Evolutionary conservation across 2,888 invertebrate species (phyloP), one percentile per base, ranked within the genome.

Genomic region (Pilophorus perplexus): DNA sequence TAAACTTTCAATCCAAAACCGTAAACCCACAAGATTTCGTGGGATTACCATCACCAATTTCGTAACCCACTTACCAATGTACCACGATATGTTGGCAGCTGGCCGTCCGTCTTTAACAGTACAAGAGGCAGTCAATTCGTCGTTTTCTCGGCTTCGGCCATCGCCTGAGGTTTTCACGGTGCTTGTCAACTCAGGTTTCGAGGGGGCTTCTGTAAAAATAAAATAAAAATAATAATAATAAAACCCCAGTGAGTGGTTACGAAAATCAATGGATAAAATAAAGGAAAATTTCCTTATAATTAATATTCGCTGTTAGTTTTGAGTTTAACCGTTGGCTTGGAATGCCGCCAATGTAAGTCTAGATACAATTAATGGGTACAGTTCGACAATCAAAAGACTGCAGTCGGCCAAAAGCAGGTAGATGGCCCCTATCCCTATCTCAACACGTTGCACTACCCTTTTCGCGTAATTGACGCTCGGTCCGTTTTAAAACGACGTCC

Each of bases 31-130:
- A 3, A 10, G 18, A 8, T 59, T n/a, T n/a, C n/a, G n/a, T n/a
- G n/a, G n/a, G n/a, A n/a, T n/a, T n/a, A n/a, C n/a, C 2, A 27
- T 2, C 3, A 20, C 20, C 25, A 23, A 55, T 2, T 33, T 37
- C 25, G 23, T 6, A 2, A 46, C 46, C 8, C 16, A 37, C 67
- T 67, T 25, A 69, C 69, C 69, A 18, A 69, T 69, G 73, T 79
- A 85, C 84, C 90, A 87, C n/a, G 83, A 81, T 71, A 90, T 84
- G 73, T 85, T 88, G 0, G 90, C 88, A 0, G 85, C 84, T 0
- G 90, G 90, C 73, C 89, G 79, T 3, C 88, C 89, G 68, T 84
- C 82, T 55, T 82, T 79, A 0, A 88, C 86, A 38, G 82, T 77
- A 76, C 90, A 90, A 68, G 82, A 82, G 0, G 87, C 87, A 72